Conservation (phyloP, 1,140 invertebrate species). For the Lineus longissimus region DNA sequence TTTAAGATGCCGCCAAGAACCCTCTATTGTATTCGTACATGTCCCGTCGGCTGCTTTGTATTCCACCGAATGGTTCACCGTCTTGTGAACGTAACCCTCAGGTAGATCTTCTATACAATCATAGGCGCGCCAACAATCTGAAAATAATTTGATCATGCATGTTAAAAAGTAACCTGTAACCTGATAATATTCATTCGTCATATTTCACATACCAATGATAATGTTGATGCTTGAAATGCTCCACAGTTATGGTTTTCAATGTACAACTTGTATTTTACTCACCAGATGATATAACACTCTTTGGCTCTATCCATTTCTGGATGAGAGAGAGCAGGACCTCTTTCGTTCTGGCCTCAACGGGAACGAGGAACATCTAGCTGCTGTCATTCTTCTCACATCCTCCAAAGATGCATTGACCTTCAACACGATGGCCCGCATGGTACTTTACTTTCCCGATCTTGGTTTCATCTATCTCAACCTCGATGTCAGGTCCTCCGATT, state of each 20-base stretch:
- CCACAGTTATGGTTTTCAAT: no score
- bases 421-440: constrained; percentile 16
- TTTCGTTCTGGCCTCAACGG: constrained; percentile 11
- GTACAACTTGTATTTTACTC: no score
- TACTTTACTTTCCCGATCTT: constrained; percentile 23
- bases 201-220: no score
- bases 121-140: constrained; percentile 22
- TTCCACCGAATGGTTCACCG: constrained; percentile 10
- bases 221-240: no score
- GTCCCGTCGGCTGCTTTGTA: constrained; percentile 11
- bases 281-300: constrained; percentile 9
- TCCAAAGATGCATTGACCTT: constrained; percentile 25
- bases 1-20: not conserved
- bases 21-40: not conserved
- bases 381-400: constrained; percentile 8
- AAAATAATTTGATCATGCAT: not conserved
- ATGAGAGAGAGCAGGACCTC: constrained; percentile 13
- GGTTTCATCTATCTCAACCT: constrained; percentile 21
- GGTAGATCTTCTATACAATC: not conserved
- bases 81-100: constrained; percentile 9
- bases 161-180: no score
- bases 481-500: not conserved
- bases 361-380: constrained; percentile 8
- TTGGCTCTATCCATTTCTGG: constrained; percentile 16
- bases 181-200: no score